Conservation (phyloP, 2,113 vertebrate species). For the Cairina moschata region DNA sequence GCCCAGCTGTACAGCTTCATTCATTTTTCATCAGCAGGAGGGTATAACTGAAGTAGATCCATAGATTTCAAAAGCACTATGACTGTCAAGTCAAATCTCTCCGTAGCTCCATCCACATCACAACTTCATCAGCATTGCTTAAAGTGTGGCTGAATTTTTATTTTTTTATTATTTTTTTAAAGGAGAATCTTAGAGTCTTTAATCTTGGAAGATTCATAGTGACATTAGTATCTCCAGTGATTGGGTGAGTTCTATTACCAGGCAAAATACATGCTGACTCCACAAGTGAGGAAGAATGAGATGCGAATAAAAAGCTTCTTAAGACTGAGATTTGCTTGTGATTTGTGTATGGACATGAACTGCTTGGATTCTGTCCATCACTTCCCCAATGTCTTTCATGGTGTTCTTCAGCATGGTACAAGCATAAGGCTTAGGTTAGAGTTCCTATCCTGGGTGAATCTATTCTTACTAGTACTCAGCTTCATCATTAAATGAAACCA, state of each 20-base stretch:
- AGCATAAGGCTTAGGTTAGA: not conserved
- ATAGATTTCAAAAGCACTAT: not conserved
- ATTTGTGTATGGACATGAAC: not conserved
- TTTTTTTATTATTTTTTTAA: not conserved
- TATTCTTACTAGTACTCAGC: not conserved
- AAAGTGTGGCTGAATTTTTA: not conserved
- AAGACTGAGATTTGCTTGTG: not conserved
- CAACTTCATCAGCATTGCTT: not conserved
- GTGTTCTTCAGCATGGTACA: not conserved
- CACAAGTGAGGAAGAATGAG: not conserved
- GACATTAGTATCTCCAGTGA: not conserved
- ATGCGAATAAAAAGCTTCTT: not conserved
- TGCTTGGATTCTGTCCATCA: not conserved
- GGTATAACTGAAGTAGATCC: not conserved
- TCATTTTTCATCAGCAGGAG: not conserved
- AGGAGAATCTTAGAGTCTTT: not conserved
- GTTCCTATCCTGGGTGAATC: not conserved
- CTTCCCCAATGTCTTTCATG: not conserved
- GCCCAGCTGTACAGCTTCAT: not conserved
- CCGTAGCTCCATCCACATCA: not conserved
- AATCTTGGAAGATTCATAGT: not conserved
- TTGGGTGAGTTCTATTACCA: not conserved
- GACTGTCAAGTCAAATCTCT: not conserved
- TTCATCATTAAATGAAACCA: not conserved
- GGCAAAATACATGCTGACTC: not conserved